phyloP scores from a whole-genome alignment of 2,888 invertebrate species.

The Epinotia demarniana region DNA sequence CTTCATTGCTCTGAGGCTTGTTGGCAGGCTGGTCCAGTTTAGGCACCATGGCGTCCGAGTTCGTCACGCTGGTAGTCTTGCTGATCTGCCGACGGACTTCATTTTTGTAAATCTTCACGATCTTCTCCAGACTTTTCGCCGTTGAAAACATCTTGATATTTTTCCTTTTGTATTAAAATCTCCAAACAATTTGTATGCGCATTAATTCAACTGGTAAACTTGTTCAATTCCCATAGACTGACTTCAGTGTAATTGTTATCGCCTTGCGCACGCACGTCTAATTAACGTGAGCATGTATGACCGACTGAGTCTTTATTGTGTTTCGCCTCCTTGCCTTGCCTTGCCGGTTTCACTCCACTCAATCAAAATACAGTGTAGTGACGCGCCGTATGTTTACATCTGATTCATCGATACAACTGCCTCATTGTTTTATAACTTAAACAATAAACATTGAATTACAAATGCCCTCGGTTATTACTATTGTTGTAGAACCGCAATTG shows the following conservation, averaged over 20 bases:
- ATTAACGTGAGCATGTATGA: constrained; percentile 63
- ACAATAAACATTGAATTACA: background rate
- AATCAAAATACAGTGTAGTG: constrained; percentile 66
- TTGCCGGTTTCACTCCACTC: constrained; percentile 62
- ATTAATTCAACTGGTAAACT: constrained; percentile 8
- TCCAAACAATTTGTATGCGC: constrained; percentile 11
- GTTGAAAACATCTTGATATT: constrained; percentile 71
- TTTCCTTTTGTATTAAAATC: constrained; percentile 1
- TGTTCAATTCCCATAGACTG: constrained; percentile 12
- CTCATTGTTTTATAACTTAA: constrained; percentile 18
- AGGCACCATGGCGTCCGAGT: constrained; percentile 85
- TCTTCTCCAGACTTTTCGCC: constrained; percentile 72
- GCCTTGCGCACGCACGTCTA: constrained; percentile 56
- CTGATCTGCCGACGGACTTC: constrained; percentile 83
- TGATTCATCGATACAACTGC: constrained; percentile 62
- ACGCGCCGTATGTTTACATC: constrained; percentile 75
- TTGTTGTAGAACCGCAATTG: background rate
- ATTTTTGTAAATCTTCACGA: constrained; percentile 74
- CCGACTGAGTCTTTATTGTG: constrained; percentile 82
- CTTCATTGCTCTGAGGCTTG: constrained; percentile 69
- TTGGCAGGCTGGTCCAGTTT: constrained; percentile 73
- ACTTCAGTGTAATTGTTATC: constrained; percentile 17
- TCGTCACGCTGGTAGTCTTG: constrained; percentile 85
- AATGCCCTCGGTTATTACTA: background rate
- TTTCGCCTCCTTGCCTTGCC: constrained; percentile 64